A percentile compares a stretch with the other conserved stretches of the same genome.
Evolutionary conservation across 1,140 invertebrate species (phyloP).

Genomic region (Diorhabda sublineata): DNA sequence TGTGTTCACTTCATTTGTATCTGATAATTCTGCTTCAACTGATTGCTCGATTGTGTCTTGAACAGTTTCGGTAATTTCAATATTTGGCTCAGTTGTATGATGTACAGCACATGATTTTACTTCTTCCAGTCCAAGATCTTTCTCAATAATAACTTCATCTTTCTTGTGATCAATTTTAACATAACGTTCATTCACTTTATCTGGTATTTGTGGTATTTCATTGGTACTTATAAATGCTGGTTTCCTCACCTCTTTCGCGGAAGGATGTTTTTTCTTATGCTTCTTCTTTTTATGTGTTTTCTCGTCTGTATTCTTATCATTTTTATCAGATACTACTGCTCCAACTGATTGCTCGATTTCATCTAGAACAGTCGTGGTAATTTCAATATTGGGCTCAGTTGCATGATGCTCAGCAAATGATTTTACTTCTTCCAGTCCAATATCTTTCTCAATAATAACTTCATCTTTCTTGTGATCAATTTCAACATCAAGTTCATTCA

Average conservation of each 20-base stretch:
- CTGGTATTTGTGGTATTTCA: conserved; percentile 15
- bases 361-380: neutral
- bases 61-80: neutral
- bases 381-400: neutral
- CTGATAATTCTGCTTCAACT: conserved; percentile 1
- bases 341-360: conserved; percentile 2
- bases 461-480: no score
- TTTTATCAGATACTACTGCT: neutral
- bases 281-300: conserved; percentile 21
- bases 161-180: no score
- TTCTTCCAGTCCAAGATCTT: neutral
- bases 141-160: no score
- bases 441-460: neutral
- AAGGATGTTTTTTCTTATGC: conserved; percentile 15
- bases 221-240: neutral
- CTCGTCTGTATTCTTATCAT: neutral
- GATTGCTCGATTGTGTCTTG: conserved; percentile 7
- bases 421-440: neutral
- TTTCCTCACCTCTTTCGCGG: conserved; percentile 14
- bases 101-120: neutral
- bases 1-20: neutral
- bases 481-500: no score
- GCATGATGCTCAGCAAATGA: neutral
- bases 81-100: neutral
- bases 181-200: neutral